Base-by-base conservation (phyloP, 2,888 invertebrate species). In the Pristionchus fissidentatus region DNA sequence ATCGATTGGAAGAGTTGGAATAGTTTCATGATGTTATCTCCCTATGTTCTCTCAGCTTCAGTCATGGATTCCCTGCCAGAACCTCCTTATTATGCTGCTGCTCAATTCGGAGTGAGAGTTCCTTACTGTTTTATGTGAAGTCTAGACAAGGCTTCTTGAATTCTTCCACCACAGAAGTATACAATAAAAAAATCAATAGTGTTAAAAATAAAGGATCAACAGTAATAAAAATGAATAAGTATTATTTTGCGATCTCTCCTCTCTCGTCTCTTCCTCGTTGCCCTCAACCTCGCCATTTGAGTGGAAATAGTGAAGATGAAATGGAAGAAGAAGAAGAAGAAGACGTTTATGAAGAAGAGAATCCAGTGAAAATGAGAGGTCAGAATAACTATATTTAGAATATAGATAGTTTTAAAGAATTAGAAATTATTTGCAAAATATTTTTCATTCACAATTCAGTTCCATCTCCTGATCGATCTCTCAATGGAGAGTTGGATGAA, bases 61-160 rank as follows among this genome's bases (percentile, higher is more conserved):
- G 62, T 62, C 29, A 62, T 62, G 62, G 62, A 62, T 62, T 62
- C 62, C 35, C 62, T 62, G 15, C 62, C 62, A 35, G 62, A 62
- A 35, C 62, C 62, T 35, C 62, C 62, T 7, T 62, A 35, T n/a
- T 62, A 62, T 62, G 62, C 62, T 19, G 62, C 62, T 35, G 62
- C 62, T 10, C 62, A 62, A 13, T 62, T 62, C 10, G 62, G 62
- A 35, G 62, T 62, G 10, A 62, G 62, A n/a, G 8, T 57, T 19
- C 0, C 22, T 57, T 57, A 10, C 7, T 0, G 29, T 26, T n/a
- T 57, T n/a, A 3, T 57, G 13, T 57, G 10, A n/a, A 57, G 26
- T 29, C 55, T n/a, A n/a, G n/a, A n/a, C 29, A 10, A 3, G 29
- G 1, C 57, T n/a, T 57, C 7, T 57, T 26, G 5, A 15, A 55